Conservation (phyloP, 2,888 invertebrate species). For the Eupithecia insigniata region DNA sequence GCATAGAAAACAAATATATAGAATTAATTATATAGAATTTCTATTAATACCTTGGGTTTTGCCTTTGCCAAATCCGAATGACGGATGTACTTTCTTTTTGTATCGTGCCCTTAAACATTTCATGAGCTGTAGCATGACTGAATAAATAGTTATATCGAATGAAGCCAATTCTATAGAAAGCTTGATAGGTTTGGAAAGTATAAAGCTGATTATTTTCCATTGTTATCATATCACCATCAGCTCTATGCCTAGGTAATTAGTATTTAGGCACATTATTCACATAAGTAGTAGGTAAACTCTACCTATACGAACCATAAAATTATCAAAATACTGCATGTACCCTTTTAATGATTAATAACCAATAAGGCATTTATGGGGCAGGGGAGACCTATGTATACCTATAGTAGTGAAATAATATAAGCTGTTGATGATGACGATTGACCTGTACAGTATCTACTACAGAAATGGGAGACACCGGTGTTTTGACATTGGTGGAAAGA, state of each 20-base stretch:
- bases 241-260: background rate
- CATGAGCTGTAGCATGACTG: conserved; percentile 31
- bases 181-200: conserved; percentile 12
- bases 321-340: too few relatives aligned
- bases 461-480: background rate
- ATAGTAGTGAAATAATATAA: background rate
- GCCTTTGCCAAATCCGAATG: conserved; percentile 7
- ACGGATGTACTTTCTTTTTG: conserved; percentile 21
- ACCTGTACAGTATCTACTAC: background rate
- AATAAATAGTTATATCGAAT: conserved; percentile 27
- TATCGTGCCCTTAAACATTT: conserved; percentile 37
- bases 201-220: background rate
- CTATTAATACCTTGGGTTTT: background rate
- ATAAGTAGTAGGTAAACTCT: background rate
- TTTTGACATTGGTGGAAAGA: conserved; percentile 18
- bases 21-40: background rate
- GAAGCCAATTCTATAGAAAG: conserved; percentile 34
- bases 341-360: too few relatives aligned
- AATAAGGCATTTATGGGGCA: too few relatives aligned
- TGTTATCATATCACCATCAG: background rate
- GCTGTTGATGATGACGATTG: background rate
- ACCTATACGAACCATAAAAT: background rate
- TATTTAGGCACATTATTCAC: background rate
- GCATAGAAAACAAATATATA: background rate
- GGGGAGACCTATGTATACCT: background rate